Percentiles rank a stretch among this genome's conserved stretches.
Conservation (phyloP, 2,113 vertebrate species). For the Mohoua ochrocephala region DNA sequence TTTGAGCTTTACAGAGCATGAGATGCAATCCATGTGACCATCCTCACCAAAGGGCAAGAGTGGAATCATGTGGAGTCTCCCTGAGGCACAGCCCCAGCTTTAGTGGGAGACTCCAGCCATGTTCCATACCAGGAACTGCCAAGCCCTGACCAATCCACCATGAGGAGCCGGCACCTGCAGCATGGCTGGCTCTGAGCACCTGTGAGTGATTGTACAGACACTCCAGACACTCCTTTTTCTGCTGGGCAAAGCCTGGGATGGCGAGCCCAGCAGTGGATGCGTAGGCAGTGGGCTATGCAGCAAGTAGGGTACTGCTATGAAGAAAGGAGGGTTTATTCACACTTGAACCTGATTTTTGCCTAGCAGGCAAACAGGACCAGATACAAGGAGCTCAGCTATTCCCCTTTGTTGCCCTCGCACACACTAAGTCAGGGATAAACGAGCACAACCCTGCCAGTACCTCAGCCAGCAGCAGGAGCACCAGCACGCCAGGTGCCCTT, state of each 20-base stretch:
- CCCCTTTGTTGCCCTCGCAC: not conserved
- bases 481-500: not conserved
- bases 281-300: not conserved
- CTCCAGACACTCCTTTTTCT: not conserved
- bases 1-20: not conserved
- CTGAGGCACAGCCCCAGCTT: not conserved
- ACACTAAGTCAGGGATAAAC: not conserved
- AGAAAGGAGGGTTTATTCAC: not conserved
- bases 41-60: not conserved
- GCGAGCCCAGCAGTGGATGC: not conserved
- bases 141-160: not conserved
- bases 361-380: not conserved
- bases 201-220: not conserved
- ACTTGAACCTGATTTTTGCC: not conserved
- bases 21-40: rapidly evolving
- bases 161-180: not conserved
- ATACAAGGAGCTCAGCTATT: not conserved
- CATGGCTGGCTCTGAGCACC: not conserved
- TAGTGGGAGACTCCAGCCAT: not conserved
- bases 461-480: not conserved
- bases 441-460: not conserved
- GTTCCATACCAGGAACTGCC: not conserved
- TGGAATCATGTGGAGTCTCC: not conserved
- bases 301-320: not conserved
- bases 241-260: not conserved